These are phyloP conservation scores for Myzus persicae DNA, from an alignment of 1,140 invertebrate genomes.

Conservation along the genomic window DNA sequence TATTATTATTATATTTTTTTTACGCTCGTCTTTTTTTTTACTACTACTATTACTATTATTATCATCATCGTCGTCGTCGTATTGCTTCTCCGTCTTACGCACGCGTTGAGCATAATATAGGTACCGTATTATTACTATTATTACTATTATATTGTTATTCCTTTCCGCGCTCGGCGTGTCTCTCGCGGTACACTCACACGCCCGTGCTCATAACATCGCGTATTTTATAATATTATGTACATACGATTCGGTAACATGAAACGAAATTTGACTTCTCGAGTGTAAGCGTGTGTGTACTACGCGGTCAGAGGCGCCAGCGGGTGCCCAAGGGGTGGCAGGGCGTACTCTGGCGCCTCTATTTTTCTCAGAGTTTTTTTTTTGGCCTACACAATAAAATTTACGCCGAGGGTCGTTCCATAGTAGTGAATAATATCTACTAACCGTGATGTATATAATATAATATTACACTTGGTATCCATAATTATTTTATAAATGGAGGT, in stretches of 20 bases:
- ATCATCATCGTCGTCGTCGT: background rate
- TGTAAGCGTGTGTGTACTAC: no score
- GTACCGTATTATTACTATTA: background rate
- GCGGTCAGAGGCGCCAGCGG: background rate
- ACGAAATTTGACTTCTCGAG: background rate
- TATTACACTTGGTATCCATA: no score
- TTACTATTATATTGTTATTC: background rate
- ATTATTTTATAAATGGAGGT: no score
- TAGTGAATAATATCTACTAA: no score
- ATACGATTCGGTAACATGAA: background rate
- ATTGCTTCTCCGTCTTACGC: background rate
- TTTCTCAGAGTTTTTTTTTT: background rate
- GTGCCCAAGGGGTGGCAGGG: no score
- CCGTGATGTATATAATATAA: no score
- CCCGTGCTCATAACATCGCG: background rate
- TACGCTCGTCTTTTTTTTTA: conserved; percentile 23
- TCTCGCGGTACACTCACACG: no score
- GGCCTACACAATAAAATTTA: no score
- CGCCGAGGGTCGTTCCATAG: no score
- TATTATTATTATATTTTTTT: conserved; percentile 3
- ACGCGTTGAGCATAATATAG: background rate
- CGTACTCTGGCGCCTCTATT: background rate
- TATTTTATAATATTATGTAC: background rate
- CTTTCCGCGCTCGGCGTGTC: background rate
- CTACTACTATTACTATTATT: background rate